These are phyloP conservation scores for Atta cephalotes DNA, from an alignment of 1,140 invertebrate species.

Conservation along the genomic window DNA sequence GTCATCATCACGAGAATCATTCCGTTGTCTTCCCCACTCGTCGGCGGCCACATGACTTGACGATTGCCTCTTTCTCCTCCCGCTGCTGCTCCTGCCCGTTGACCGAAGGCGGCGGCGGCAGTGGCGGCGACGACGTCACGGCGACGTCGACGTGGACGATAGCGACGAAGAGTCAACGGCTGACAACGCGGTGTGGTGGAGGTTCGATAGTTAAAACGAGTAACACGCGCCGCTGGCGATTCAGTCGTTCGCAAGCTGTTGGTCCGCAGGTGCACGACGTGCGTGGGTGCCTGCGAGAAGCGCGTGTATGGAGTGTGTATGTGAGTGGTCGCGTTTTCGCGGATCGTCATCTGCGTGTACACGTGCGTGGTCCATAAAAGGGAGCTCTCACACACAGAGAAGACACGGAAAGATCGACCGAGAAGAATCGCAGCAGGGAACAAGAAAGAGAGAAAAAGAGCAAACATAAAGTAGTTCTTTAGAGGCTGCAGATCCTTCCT, in stretches of 20 bases:
- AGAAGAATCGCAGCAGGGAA: not conserved
- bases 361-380: not conserved
- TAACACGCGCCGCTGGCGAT: constrained; percentile 44
- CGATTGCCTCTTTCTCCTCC: constrained; percentile 60
- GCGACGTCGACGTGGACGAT: constrained; percentile 57
- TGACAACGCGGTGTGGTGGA: constrained; percentile 76
- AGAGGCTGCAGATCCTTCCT: not conserved
- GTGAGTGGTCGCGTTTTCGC: constrained; percentile 29
- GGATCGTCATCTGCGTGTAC: constrained; percentile 29
- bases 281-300: constrained; percentile 14
- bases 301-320: not conserved
- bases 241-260: constrained; percentile 65
- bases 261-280: constrained; percentile 55
- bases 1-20: constrained; percentile 44
- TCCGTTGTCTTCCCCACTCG: constrained; percentile 55
- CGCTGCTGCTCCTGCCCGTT: constrained; percentile 72
- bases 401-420: not conserved
- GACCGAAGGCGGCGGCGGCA: constrained; percentile 68
- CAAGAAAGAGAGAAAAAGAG: not conserved
- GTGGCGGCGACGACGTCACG: constrained; percentile 62
- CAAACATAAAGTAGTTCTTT: not conserved
- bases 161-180: constrained; percentile 65
- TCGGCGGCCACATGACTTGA: constrained; percentile 68
- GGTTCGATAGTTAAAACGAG: constrained; percentile 69
- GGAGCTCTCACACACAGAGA: not conserved